Evolutionary conservation across 2,888 invertebrate species (phyloP).

Genomic region (Ectemnius lituratus): DNA sequence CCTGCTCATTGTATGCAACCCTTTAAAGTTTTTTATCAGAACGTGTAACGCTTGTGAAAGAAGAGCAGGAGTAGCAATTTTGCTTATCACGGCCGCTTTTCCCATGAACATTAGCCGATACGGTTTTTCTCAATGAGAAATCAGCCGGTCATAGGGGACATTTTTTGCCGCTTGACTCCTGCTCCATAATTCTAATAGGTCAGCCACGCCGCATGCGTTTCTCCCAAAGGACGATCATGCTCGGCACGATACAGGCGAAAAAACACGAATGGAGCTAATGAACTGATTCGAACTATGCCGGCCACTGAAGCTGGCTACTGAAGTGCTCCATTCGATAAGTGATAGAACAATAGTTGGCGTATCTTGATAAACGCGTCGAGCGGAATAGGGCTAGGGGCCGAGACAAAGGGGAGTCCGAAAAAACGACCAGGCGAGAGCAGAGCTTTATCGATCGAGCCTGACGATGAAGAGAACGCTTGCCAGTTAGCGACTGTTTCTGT

Average conservation of each 20-base stretch:
- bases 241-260: too few species aligned
- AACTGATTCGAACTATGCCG: neutral
- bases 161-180: too few species aligned
- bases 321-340: conserved; percentile 17
- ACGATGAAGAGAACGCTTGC: conserved; percentile 36
- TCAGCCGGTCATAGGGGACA: too few species aligned
- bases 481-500: conserved; percentile 33
- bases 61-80: neutral
- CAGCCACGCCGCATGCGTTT: too few species aligned
- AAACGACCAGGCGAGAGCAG: conserved; percentile 15
- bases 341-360: conserved; percentile 18
- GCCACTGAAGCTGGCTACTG: neutral
- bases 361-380: conserved; percentile 32
- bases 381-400: conserved; percentile 14
- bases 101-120: too few species aligned
- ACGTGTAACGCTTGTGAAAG: neutral
- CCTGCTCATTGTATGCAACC: too few species aligned
- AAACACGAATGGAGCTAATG: neutral
- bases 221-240: too few species aligned
- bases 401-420: conserved; percentile 25
- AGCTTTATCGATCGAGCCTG: conserved; percentile 43
- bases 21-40: neutral
- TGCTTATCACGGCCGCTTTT: too few species aligned
- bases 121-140: too few species aligned
- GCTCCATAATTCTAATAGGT: too few species aligned